Evolutionary conservation across 2,888 invertebrate species (phyloP), one percentile per base, ranked within the genome.

Genomic region (Drosophila pseudotalamancana): DNA sequence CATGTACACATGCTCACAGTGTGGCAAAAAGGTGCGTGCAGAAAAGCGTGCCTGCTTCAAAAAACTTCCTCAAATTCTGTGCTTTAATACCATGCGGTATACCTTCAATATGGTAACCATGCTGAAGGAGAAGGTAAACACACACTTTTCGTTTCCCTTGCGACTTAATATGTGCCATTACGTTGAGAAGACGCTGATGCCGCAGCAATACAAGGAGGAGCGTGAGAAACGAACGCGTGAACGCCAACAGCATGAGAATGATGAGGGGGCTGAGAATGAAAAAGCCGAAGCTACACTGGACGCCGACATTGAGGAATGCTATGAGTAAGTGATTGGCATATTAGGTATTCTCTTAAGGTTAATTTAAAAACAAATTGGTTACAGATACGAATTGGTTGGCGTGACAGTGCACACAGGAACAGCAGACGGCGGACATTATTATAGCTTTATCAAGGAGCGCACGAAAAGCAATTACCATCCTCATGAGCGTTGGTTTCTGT

Each of bases 321-420:
- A 95, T 86, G 96, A 95, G 93, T 96, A 93, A 92, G 94, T 92
- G 74, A 89, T 11, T 23, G 16, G 3, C 8, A 6, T 23, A 21
- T 16, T 35, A 3, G n/a, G 2, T 0, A 1, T 0, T 27, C 2
- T 25, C 6, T 5, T 16, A 1, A 14, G 16, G 2, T 3, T 6
- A 18, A 19, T 25, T n/a, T 56, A 16, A 29, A 59, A 31, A 2
- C 3, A 12, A 9, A 21, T 91, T 90, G 43, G 12, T 50, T 72
- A 2, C 70, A 94, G 94, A 53, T 94, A 96, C 91, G 97, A 97
- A 90, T 91, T 97, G 69, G 97, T 97, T 67, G 98, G 98, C 9
- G 98, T 98, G 9, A 98, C 98, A 0, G 98, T 98, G 0, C 98
- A 98, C 92, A 98, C 98, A 12, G 98, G 98, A n/a, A 98, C 98